phyloP scores from a whole-genome alignment of 2,888 invertebrate species.

The Biston betularia region DNA sequence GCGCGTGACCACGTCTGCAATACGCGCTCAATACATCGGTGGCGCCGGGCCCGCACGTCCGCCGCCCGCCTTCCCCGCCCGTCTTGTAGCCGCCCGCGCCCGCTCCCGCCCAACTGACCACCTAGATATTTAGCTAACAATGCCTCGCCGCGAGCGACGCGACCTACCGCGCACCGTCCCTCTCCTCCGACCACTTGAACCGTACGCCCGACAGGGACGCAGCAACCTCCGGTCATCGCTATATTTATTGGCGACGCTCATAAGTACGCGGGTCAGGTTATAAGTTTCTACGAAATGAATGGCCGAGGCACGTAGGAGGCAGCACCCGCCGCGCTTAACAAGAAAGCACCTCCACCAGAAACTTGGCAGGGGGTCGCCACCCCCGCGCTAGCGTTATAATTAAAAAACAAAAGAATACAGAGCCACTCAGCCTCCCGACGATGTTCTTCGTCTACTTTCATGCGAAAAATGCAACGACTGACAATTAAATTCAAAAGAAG shows the following conservation, averaged over 20 bases:
- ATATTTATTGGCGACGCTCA: slow-evolving; percentile 86
- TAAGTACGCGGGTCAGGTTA: slow-evolving; percentile 86
- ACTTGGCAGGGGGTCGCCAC: slow-evolving; percentile 71
- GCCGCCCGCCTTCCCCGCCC: slow-evolving; percentile 70
- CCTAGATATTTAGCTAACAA: slow-evolving; percentile 86
- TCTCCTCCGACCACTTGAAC: slow-evolving; percentile 56
- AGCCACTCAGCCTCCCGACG: slow-evolving; percentile 79
- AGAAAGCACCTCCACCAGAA: slow-evolving; percentile 82
- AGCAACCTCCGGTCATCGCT: slow-evolving; percentile 82
- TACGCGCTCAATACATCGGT: slow-evolving; percentile 86
- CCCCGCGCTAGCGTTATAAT: slow-evolving; percentile 80
- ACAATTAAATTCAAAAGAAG: slow-evolving; percentile 64
- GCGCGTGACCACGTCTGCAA: slow-evolving; percentile 86
- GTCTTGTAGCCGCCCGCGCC: slow-evolving; percentile 66
- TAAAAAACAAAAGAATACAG: slow-evolving; percentile 86
- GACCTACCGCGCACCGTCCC: slow-evolving; percentile 67
- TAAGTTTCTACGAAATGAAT: slow-evolving; percentile 85
- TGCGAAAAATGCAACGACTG: slow-evolving; percentile 79
- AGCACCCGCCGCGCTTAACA: slow-evolving; percentile 77
- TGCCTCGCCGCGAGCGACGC: slow-evolving; percentile 76
- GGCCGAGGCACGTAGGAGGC: slow-evolving; percentile 84
- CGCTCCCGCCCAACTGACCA: slow-evolving; percentile 81
- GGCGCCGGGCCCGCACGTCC: slow-evolving; percentile 78
- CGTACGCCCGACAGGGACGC: slow-evolving; percentile 69
- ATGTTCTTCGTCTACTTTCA: slow-evolving; percentile 71